Base-by-base conservation (phyloP, 2,797 vertebrate species). In the Acipenser transmontanus region DNA sequence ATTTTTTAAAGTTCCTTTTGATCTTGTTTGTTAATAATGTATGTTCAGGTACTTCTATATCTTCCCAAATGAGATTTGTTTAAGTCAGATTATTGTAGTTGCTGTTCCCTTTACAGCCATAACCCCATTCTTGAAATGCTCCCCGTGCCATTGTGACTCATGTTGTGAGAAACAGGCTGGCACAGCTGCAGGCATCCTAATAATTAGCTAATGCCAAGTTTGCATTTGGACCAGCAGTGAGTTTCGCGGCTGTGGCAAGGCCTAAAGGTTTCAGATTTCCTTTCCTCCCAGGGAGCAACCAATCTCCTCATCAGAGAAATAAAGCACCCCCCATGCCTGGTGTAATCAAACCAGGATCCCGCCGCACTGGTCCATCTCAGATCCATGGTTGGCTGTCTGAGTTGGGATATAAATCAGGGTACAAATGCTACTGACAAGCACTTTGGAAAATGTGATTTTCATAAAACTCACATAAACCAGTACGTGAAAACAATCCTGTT, bases 301-400 rank as follows among this genome's bases (percentile, higher is more conserved):
- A 76, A 78, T 78, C 74, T 78, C 80, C 63, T 84, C 75, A 84
- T 86, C 77, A 77, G 72, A 47, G 12, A 66, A 71, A 68, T 17
- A 74, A 73, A 76, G 72, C 71, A 72, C 69, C 77, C 81, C 78
- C 65, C 82, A 81, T 78, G 77, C 75, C 71, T 75, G 63, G 77
- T 78, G 71, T 74, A 73, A 69, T 17, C 47, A 56, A 62, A 10
- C 17, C 57, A 65, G 34, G n/a, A 49, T 63, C 14, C 54, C 62
- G 12, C 56, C 48, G 50, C 63, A 52, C 20, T 61, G 49, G 13
- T 61, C 57, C 52, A 50, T 13, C 50, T 69, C 48, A 10, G 47
- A 63, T n/a, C 47, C 13, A 48, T 8, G 8, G 17, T 3, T 51
- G 59, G 17, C 50, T 20, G 50, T 59, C 68, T 17, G 12, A 61